These are phyloP conservation scores for Otolemur crassicaudatus DNA, from an alignment of 2,797 vertebrate genomes.

Conservation along the genomic window DNA sequence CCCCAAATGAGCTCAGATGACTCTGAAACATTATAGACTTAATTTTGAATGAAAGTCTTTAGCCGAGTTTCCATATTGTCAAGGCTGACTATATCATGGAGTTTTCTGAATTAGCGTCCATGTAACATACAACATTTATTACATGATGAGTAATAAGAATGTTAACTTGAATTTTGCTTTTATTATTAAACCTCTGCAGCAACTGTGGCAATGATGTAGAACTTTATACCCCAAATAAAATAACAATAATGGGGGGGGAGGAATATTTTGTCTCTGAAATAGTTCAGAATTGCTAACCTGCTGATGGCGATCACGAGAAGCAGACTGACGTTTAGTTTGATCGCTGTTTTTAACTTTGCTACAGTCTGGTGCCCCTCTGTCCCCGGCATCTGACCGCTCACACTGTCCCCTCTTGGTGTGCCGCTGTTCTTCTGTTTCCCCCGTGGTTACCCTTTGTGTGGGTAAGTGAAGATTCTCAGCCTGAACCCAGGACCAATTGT, in stretches of 20 bases:
- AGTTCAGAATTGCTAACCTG: neutral
- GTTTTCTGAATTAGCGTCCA: neutral
- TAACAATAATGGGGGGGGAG: neutral
- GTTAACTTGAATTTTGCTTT: neutral
- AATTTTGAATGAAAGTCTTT: neutral
- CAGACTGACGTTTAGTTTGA: neutral
- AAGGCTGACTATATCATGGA: neutral
- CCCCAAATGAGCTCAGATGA: neutral
- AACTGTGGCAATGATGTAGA: too few relatives aligned
- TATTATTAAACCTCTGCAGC: neutral
- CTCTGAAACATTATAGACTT: neutral
- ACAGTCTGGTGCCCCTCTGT: accelerated
- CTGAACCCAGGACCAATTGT: neutral
- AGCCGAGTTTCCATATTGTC: neutral
- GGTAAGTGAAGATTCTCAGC: neutral
- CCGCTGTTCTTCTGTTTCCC: neutral
- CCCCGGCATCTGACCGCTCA: too few relatives aligned
- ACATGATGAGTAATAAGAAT: neutral
- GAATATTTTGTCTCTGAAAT: neutral
- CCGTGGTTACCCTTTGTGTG: neutral
- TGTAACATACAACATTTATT: neutral
- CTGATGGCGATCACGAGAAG: neutral
- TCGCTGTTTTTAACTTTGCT: neutral
- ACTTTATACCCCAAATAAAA: neutral
- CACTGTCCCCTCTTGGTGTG: neutral